Base-by-base conservation (phyloP, 2,113 vertebrate species). In the Scomber japonicus region DNA sequence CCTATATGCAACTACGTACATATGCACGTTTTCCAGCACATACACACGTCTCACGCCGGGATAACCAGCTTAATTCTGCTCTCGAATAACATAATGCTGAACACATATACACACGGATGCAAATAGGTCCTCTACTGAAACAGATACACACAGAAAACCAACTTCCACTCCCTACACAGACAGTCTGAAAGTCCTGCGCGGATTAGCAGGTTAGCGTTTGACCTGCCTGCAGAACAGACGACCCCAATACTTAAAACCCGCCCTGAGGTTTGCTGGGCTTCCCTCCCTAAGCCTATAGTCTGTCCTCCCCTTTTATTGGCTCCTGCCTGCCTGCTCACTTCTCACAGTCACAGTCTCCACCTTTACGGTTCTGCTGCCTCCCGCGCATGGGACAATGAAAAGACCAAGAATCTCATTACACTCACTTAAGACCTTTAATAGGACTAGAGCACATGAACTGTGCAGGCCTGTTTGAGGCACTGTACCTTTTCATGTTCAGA, bases 151-250 rank as follows among this genome's bases (percentile, higher is more conserved):
- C 64, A 68, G 24, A 70, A 74, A 89, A 67, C 16, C n/a, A 16
- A 65, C 67, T 71, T 80, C 69, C 57, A 74, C 51, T 66, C 66
- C 27, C 55, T 27, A 24, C 21, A 55, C 31, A 66, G 81, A 61
- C 74, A 64, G 68, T 72, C 75, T 80, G 64, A 66, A 65, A 76
- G 83, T 71, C 61, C 70, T 81, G 78, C 31, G 71, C 70, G 71
- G 91, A 92, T 93, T 90, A 93, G 80, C 85, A 86, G 78, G 90
- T 92, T 91, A 87, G 83, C 51, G 30, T 90, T 85, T 94, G 90
- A 93, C 82, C 88, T 87, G 78, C 81, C 61, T 54, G 82, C 83
- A 82, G 76, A 92, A 83, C 16, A 78, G 83, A 80, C 65, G 82
- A 92, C 87, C 90, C 71, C 57, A 61, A 75, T 70, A 70, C 89